Conservation (phyloP, 2,797 vertebrate species). For the Coranthus polyacanthus region DNA sequence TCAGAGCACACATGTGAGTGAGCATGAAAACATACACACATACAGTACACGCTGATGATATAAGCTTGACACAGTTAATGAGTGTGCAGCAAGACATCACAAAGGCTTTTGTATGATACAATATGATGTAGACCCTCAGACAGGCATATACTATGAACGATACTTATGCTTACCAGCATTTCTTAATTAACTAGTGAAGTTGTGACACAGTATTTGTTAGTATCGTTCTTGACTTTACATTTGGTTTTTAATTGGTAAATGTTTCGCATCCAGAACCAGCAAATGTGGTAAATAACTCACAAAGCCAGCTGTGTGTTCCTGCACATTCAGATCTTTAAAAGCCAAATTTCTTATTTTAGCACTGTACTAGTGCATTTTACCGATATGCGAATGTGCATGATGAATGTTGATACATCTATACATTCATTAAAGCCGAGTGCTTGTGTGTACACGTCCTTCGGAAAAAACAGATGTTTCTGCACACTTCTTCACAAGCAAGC, state of each 20-base stretch:
- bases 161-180: constrained; percentile 25
- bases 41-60: constrained; percentile 12
- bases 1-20: constrained; percentile 62
- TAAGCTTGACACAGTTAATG: constrained; percentile 35
- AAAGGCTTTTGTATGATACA: constrained; percentile 18
- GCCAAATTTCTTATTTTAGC: not conserved
- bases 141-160: not conserved
- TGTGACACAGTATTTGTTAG: constrained; percentile 4
- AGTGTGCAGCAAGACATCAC: constrained; percentile 41
- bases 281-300: constrained; percentile 24
- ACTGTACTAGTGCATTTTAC: not conserved
- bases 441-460: constrained; percentile 30
- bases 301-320: constrained; percentile 2
- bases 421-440: constrained; percentile 16
- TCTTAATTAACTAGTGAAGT: constrained; percentile 25
- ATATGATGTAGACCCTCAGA: constrained; percentile 17
- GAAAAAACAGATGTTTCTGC: constrained; percentile 41
- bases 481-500: constrained; percentile 47
- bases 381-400: not conserved
- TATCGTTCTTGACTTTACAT: constrained; percentile 5
- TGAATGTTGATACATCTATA: not conserved
- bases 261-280: constrained; percentile 19
- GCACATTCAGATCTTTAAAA: not conserved
- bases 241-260: constrained; percentile 9
- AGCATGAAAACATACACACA: constrained; percentile 32